These are phyloP conservation scores for Meloidogyne exigua DNA, from an alignment of 1,140 invertebrate species.

Conservation along the genomic window DNA sequence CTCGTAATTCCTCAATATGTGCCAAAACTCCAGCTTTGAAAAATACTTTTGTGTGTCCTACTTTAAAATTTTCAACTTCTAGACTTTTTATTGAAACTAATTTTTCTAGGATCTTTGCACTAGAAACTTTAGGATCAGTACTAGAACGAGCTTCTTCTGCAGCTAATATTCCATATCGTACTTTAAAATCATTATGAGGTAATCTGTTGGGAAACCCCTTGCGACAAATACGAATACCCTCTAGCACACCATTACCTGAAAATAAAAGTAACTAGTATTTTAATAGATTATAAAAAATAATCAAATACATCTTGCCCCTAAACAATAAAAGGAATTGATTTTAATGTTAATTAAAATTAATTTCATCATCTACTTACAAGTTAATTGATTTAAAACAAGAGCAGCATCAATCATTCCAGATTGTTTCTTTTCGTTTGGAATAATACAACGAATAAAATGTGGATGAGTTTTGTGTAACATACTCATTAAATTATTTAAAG, in stretches of 20 bases:
- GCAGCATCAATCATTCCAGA: slow-evolving; percentile 67
- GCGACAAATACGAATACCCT: slow-evolving; percentile 99
- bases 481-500: slow-evolving; percentile 62
- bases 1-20: slow-evolving; percentile 99
- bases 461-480: slow-evolving; percentile 76
- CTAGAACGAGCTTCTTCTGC: slow-evolving; percentile 54
- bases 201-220: slow-evolving; percentile 71
- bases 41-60: slow-evolving; percentile 98
- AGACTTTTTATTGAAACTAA: slow-evolving; percentile 73
- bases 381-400: slow-evolving; percentile 82
- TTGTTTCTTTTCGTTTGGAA: slow-evolving; percentile 89
- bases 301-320: neutral
- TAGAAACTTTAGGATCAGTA: slow-evolving; percentile 42
- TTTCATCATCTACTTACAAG: slow-evolving; percentile 75
- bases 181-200: slow-evolving; percentile 38
- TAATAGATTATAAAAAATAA: neutral
- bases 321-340: no score
- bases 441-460: slow-evolving; percentile 99
- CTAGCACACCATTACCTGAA: slow-evolving; percentile 92
- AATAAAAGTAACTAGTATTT: neutral
- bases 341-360: no score
- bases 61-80: slow-evolving; percentile 82
- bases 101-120: slow-evolving; percentile 66
- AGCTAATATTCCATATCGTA: slow-evolving; percentile 56
- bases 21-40: slow-evolving; percentile 98